These are phyloP conservation scores for Chamaetylas fuelleborni DNA, from an alignment of 2,113 vertebrate species.

Conservation along the genomic window DNA sequence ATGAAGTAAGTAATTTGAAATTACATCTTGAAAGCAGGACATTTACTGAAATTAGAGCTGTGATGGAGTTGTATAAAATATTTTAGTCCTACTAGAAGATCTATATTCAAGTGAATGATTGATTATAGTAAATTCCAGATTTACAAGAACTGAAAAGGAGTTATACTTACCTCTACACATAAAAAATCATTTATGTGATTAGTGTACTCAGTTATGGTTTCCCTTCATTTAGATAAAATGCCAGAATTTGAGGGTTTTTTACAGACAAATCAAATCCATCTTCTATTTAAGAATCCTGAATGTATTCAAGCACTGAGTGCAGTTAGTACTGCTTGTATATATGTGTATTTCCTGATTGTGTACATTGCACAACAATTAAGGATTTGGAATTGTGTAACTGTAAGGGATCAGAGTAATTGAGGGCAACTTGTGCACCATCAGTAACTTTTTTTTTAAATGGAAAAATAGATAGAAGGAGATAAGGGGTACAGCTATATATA, in stretches of 20 bases:
- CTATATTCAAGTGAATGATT: background rate
- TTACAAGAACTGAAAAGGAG: background rate
- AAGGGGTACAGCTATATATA: background rate
- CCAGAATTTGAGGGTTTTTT: background rate
- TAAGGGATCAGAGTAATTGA: background rate
- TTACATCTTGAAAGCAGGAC: background rate
- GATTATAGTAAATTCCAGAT: background rate
- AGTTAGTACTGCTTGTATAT: background rate
- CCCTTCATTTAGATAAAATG: background rate
- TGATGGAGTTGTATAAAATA: background rate
- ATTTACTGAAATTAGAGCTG: background rate
- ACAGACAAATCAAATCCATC: background rate
- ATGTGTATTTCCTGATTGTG: background rate
- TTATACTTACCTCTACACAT: background rate
- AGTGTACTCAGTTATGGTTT: background rate
- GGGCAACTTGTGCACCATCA: background rate
- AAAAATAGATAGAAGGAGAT: background rate
- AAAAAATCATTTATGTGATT: background rate
- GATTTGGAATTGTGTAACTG: background rate
- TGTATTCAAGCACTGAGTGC: background rate
- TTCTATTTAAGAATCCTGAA: background rate
- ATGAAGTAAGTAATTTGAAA: constrained; percentile 84
- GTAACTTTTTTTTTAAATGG: background rate
- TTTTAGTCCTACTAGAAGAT: background rate
- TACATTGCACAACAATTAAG: background rate